Evolutionary conservation across 1,140 invertebrate species (phyloP).

Genomic region (Nasonia vitripennis): DNA sequence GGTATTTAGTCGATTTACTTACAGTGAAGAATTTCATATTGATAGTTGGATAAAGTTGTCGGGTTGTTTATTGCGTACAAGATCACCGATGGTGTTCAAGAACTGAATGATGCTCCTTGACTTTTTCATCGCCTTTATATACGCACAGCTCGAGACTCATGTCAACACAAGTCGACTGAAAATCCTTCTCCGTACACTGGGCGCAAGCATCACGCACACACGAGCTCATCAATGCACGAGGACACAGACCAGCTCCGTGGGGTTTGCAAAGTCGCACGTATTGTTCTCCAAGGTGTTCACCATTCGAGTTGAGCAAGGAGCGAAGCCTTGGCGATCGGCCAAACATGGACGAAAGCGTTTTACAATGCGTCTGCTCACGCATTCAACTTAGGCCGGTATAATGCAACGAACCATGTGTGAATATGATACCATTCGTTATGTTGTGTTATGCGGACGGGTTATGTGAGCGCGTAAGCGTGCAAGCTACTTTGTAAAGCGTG

Average conservation of each 20-base stretch:
- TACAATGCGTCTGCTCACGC: conserved; percentile 55
- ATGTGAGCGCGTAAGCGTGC: neutral
- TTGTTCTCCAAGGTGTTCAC: conserved; percentile 40
- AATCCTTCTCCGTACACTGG: neutral
- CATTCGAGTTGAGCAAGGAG: conserved; percentile 48
- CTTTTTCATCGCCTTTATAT: conserved; percentile 67
- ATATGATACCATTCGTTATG: neutral
- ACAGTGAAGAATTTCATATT: conserved; percentile 68
- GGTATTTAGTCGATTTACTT: conserved; percentile 55
- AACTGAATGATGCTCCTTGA: conserved; percentile 66
- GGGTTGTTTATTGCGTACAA: conserved; percentile 37
- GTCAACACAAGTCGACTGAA: neutral
- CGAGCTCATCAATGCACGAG: conserved; percentile 64
- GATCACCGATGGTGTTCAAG: conserved; percentile 56
- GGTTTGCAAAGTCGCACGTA: conserved; percentile 56
- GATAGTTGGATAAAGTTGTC: conserved; percentile 40
- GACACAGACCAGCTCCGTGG: conserved; percentile 53
- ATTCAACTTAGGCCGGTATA: conserved; percentile 3
- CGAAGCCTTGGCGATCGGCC: conserved; percentile 67
- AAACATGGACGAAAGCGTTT: conserved; percentile 68
- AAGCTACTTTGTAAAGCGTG: neutral
- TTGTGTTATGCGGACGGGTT: neutral
- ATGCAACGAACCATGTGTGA: conserved; percentile 31
- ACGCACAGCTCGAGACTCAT: conserved; percentile 36
- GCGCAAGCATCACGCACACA: conserved; percentile 48